phyloP scores from a whole-genome alignment of 2,888 invertebrate genomes.

The Hyalella azteca region DNA sequence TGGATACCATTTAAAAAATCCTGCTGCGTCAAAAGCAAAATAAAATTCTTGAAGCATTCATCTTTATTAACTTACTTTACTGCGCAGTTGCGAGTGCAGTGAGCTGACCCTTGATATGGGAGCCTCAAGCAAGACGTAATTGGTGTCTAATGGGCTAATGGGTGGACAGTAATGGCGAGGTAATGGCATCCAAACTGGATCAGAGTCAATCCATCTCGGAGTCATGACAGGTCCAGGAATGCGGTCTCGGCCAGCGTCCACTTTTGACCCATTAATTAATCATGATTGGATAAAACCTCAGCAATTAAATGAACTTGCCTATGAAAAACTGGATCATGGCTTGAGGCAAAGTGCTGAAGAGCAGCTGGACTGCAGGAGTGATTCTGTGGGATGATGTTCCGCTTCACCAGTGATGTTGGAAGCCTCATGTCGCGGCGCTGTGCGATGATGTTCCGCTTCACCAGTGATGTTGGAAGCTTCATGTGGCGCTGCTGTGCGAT shows the following conservation, averaged over 20 bases:
- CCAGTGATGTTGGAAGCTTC: too few relatives aligned
- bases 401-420: too few relatives aligned
- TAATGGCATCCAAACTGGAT: conserved; percentile 30
- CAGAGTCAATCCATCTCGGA: conserved; percentile 27
- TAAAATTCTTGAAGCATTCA: too few relatives aligned
- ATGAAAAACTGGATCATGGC: conserved; percentile 16
- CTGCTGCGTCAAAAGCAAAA: too few relatives aligned
- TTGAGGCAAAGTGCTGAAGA: background rate
- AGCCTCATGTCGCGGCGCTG: too few relatives aligned
- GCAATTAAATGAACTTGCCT: conserved; percentile 8
- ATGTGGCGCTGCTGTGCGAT: too few relatives aligned
- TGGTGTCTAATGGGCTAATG: conserved; percentile 27
- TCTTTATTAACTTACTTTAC: too few relatives aligned
- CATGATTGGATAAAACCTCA: conserved; percentile 26
- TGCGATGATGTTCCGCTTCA: too few relatives aligned
- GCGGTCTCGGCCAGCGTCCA: conserved; percentile 27
- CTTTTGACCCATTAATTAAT: conserved; percentile 25
- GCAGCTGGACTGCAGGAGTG: background rate
- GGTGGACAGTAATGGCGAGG: background rate
- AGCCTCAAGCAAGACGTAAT: background rate
- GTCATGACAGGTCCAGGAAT: conserved; percentile 19
- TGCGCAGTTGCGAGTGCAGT: background rate
- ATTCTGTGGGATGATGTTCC: too few relatives aligned
- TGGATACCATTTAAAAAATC: too few relatives aligned
- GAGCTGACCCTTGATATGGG: background rate